These are phyloP conservation scores for Asobara japonica DNA, from an alignment of 1,140 invertebrate species.

Conservation along the genomic window DNA sequence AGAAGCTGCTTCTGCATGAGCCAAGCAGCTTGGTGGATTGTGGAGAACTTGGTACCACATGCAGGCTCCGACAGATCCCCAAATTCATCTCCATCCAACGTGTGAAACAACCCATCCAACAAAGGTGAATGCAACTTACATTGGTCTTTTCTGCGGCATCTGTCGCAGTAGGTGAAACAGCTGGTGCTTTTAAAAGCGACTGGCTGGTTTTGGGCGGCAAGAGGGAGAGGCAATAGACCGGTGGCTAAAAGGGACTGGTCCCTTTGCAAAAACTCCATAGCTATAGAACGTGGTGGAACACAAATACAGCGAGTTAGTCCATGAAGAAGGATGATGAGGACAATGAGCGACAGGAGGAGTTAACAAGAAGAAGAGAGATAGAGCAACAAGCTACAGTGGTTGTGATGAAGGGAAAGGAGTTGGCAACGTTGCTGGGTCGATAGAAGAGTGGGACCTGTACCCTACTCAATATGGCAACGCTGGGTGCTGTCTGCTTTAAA, in stretches of 20 bases:
- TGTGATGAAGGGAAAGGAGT: conserved; percentile 52
- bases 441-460: conserved; percentile 57
- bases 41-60: too few relatives aligned
- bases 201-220: conserved; percentile 25
- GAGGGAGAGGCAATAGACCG: conserved; percentile 26
- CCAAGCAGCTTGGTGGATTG: too few relatives aligned
- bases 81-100: not conserved
- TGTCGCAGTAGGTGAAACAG: conserved; percentile 49
- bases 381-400: conserved; percentile 29
- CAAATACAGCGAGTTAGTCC: conserved; percentile 18
- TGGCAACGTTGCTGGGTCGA: conserved; percentile 64
- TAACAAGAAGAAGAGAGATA: conserved; percentile 35
- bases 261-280: not conserved
- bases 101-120: not conserved
- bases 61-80: not conserved
- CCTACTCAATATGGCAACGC: conserved; percentile 51
- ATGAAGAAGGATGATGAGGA: conserved; percentile 35
- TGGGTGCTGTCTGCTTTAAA: conserved; percentile 64
- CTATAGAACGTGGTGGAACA: not conserved
- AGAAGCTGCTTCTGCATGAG: too few relatives aligned
- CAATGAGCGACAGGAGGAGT: conserved; percentile 2
- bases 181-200: too few relatives aligned
- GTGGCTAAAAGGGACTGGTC: conserved; percentile 11
- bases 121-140: conserved; percentile 35
- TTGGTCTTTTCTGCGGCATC: not conserved